Conservation (phyloP, 2,888 invertebrate species). For the Siphlonurus alternatus region DNA sequence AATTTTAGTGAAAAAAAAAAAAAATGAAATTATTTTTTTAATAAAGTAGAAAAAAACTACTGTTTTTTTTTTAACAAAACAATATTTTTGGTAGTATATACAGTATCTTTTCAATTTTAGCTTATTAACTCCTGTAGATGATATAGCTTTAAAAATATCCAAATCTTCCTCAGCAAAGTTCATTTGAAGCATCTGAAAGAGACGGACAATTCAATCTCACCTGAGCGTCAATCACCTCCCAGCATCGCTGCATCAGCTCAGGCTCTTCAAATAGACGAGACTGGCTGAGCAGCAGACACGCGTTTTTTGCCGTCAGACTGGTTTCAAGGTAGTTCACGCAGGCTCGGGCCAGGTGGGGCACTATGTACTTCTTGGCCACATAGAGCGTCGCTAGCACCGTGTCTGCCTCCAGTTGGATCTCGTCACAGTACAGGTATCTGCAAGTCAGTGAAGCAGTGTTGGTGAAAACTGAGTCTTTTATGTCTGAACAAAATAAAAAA, state of each 20-base stretch:
- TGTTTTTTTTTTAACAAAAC: too few species aligned
- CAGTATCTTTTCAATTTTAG: too few species aligned
- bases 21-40: too few species aligned
- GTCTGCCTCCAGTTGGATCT: slow-evolving; percentile 87
- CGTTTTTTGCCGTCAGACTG: slow-evolving; percentile 89
- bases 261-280: slow-evolving; percentile 92
- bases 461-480: slow-evolving; percentile 2
- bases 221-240: slow-evolving; percentile 96
- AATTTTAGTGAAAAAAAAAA: too few species aligned
- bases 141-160: too few species aligned
- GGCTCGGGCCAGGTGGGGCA: slow-evolving; percentile 81
- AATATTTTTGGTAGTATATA: too few species aligned
- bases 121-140: too few species aligned
- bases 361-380: slow-evolving; percentile 93
- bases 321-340: slow-evolving; percentile 93
- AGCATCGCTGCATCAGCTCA: slow-evolving; percentile 89
- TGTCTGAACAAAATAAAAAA: slow-evolving; percentile 4
- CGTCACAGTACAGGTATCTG: slow-evolving; percentile 96
- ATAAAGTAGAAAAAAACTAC: too few species aligned
- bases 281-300: slow-evolving; percentile 87
- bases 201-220: too few species aligned
- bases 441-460: too few species aligned
- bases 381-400: slow-evolving; percentile 87
- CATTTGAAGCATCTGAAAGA: too few species aligned
- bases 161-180: too few species aligned